Evolutionary conservation across 2,797 vertebrate species (phyloP).

Genomic region (Caiman crocodilus): DNA sequence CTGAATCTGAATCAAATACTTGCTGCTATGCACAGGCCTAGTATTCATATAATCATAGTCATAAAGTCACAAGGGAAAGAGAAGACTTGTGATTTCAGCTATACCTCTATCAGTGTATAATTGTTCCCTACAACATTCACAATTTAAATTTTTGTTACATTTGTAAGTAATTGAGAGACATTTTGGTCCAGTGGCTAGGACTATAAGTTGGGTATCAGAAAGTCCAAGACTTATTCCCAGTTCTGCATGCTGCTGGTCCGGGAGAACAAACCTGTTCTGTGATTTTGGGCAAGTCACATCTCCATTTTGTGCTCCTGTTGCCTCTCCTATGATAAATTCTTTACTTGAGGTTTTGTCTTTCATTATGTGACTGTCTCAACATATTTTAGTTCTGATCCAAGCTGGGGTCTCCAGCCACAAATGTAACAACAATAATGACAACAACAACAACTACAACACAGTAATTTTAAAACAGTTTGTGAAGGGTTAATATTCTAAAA

Average conservation of each 20-base stretch:
- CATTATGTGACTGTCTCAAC: too few relatives aligned
- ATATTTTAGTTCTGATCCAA: too few relatives aligned
- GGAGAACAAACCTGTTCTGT: neutral
- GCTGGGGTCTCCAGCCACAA: too few relatives aligned
- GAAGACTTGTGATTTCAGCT: neutral
- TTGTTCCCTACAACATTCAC: neutral
- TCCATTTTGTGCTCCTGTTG: neutral
- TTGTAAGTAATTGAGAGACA: neutral
- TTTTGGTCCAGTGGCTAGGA: neutral
- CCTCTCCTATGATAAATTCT: neutral
- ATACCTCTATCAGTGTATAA: neutral
- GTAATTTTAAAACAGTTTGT: neutral
- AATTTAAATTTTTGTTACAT: neutral
- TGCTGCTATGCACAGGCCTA: neutral
- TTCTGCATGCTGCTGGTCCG: too few relatives aligned
- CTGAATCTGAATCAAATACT: too few relatives aligned
- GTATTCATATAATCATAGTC: neutral
- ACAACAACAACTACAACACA: neutral
- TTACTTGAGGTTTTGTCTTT: too few relatives aligned
- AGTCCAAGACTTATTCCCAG: neutral
- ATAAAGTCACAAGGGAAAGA: neutral
- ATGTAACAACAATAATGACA: too few relatives aligned
- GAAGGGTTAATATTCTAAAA: neutral
- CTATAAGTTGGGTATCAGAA: neutral
- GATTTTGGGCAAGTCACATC: neutral